Percentiles rank a stretch among this genome's conserved stretches.
phyloP scores from a whole-genome alignment of 2,113 vertebrate genomes.

The Bucco capensis region DNA sequence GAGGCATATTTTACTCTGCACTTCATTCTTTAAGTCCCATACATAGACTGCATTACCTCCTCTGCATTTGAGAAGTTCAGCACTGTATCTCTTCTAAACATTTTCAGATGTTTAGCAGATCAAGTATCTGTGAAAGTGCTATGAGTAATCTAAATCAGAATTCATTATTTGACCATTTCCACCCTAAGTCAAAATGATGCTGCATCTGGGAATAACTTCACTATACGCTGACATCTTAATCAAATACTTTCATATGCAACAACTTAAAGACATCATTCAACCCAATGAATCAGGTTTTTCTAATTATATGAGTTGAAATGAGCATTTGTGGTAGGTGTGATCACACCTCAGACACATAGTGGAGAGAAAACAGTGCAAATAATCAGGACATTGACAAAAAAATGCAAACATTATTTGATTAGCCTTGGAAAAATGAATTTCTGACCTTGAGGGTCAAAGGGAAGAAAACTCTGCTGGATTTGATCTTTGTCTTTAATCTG shows the following conservation, averaged over 20 bases:
- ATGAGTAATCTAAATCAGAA: slow-evolving; percentile 28
- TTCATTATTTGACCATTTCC: slow-evolving; percentile 13
- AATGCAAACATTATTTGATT: slow-evolving; percentile 15
- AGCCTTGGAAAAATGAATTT: neutral
- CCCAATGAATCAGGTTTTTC: slow-evolving; percentile 14
- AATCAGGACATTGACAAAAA: neutral
- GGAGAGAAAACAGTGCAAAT: neutral
- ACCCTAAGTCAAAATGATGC: neutral
- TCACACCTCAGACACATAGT: neutral
- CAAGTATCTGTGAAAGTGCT: neutral
- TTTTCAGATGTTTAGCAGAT: slow-evolving; percentile 32
- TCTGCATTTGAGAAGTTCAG: neutral
- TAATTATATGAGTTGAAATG: slow-evolving; percentile 27
- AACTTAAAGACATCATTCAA: neutral
- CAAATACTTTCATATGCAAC: neutral
- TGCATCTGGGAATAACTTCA: slow-evolving; percentile 18
- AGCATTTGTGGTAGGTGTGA: slow-evolving; percentile 4
- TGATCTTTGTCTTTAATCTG: neutral
- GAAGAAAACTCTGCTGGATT: slow-evolving; percentile 1
- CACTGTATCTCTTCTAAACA: neutral
- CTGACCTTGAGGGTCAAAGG: neutral
- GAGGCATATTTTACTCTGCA: neutral
- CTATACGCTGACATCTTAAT: slow-evolving; percentile 13
- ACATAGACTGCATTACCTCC: neutral
- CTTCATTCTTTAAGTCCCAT: neutral